These are phyloP conservation scores for Arctopsyche grandis DNA, from an alignment of 1,140 invertebrate genomes.

Conservation along the genomic window DNA sequence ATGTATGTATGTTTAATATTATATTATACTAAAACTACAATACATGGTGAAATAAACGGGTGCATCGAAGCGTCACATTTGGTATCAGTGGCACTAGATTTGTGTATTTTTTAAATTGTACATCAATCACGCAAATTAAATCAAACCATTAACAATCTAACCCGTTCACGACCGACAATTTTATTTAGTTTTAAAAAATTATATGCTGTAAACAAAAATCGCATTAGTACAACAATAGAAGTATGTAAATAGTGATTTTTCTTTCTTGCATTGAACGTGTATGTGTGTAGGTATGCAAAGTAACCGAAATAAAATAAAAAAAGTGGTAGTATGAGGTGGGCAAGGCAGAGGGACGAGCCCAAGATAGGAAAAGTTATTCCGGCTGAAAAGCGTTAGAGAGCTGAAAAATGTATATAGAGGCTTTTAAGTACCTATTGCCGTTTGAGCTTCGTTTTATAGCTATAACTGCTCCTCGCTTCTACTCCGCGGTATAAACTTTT, in stretches of 20 bases:
- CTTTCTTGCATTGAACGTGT: too few relatives aligned
- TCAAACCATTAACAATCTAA: too few relatives aligned
- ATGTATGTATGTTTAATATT: too few relatives aligned
- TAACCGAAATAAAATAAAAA: too few relatives aligned
- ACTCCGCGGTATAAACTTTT: slow-evolving; percentile 53
- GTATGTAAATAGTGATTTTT: too few relatives aligned
- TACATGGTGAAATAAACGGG: slow-evolving; percentile 34
- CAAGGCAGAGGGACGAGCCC: slow-evolving; percentile 26
- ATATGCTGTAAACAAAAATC: too few relatives aligned
- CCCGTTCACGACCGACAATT: too few relatives aligned
- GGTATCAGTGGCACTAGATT: slow-evolving; percentile 32
- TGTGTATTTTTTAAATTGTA: slow-evolving; percentile 4
- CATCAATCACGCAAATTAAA: too few relatives aligned
- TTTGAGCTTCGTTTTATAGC: slow-evolving; percentile 53
- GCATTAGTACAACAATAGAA: not conserved
- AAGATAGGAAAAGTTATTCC: slow-evolving; percentile 38
- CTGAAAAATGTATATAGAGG: slow-evolving; percentile 44
- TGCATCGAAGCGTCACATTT: slow-evolving; percentile 25
- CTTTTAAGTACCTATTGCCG: slow-evolving; percentile 48
- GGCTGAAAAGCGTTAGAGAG: slow-evolving; percentile 41
- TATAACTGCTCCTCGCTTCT: slow-evolving; percentile 40
- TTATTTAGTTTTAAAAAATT: too few relatives aligned
- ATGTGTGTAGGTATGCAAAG: too few relatives aligned
- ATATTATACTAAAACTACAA: not conserved
- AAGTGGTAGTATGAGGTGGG: not conserved